Percentiles rank a stretch among this genome's conserved stretches.
Evolutionary conservation across 2,888 invertebrate species (phyloP).

Genomic region (Eupithecia dodoneata): DNA sequence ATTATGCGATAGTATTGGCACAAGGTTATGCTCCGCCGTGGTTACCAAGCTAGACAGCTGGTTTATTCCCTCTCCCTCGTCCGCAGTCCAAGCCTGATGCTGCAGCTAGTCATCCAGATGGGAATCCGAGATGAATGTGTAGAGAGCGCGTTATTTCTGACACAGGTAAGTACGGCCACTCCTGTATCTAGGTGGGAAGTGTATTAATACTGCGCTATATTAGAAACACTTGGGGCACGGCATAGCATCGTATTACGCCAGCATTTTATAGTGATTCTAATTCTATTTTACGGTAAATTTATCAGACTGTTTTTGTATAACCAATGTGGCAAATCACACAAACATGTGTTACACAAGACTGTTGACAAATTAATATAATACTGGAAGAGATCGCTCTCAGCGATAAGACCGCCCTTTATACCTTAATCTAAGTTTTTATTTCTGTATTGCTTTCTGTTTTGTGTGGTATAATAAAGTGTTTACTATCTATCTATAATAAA

Average conservation of each 20-base stretch:
- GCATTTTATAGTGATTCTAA: neutral
- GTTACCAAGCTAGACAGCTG: neutral
- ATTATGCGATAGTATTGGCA: too few relatives aligned
- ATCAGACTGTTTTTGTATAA: neutral
- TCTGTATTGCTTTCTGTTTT: too few relatives aligned
- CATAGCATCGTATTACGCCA: slow-evolving; percentile 65
- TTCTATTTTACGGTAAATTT: neutral
- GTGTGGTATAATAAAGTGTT: too few relatives aligned
- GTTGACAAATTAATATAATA: neutral
- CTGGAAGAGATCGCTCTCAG: too few relatives aligned
- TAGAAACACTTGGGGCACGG: slow-evolving; percentile 60
- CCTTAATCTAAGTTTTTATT: too few relatives aligned
- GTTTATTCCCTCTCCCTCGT: neutral
- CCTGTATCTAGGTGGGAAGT: slow-evolving; percentile 65
- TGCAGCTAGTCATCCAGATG: slow-evolving; percentile 4
- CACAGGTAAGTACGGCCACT: slow-evolving; percentile 62
- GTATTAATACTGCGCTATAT: slow-evolving; percentile 73
- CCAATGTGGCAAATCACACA: neutral
- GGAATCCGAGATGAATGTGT: slow-evolving; percentile 56
- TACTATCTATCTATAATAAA: too few relatives aligned
- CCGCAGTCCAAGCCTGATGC: neutral
- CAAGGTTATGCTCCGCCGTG: neutral
- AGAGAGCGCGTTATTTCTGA: slow-evolving; percentile 64
- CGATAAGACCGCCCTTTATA: too few relatives aligned
- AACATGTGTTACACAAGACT: neutral